Evolutionary conservation across 92 coral and sea anemone genomes (phyloP).

Genomic region (Chrysogorgia sp.): DNA sequence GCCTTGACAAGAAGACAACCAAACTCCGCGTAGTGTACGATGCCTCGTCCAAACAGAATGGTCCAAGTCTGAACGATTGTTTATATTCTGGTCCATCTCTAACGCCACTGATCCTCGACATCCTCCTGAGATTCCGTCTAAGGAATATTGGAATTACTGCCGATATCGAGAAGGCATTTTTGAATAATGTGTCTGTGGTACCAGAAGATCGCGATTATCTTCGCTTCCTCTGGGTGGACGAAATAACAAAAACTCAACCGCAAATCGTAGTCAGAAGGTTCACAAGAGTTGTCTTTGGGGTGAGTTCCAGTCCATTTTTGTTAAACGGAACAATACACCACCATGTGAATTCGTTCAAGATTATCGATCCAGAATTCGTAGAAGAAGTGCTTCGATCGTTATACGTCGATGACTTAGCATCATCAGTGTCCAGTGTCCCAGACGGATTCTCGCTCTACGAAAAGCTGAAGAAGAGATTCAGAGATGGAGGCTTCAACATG

Average conservation of each 20-base stretch:
- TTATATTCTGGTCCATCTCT: too few relatives aligned
- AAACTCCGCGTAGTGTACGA: constrained; percentile 23
- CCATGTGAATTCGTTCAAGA: not conserved
- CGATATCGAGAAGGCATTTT: too few relatives aligned
- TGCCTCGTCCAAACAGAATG: constrained; percentile 25
- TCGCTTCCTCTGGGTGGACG: constrained; percentile 33
- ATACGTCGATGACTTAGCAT: constrained; percentile 37
- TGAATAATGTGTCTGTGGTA: constrained; percentile 42
- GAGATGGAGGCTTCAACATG: constrained; percentile 50
- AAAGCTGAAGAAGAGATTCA: too few relatives aligned
- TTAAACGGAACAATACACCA: constrained; percentile 17
- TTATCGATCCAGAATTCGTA: constrained; percentile 10
- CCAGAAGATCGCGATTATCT: constrained; percentile 54
- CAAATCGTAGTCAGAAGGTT: constrained; percentile 29
- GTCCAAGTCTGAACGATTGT: constrained; percentile 25
- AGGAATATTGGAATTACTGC: constrained; percentile 43
- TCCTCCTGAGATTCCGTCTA: constrained; percentile 36
- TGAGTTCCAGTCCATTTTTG: constrained; percentile 23
- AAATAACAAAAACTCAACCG: constrained; percentile 12
- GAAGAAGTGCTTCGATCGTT: constrained; percentile 36
- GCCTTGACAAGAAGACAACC: constrained; percentile 29
- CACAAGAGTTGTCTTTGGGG: constrained; percentile 38
- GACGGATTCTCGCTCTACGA: constrained; percentile 2
- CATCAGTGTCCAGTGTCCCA: not conserved
- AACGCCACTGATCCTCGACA: constrained; percentile 29